Evolutionary conservation across 2,113 vertebrate genomes (phyloP).

Genomic region (Xiphorhynchus elegans): DNA sequence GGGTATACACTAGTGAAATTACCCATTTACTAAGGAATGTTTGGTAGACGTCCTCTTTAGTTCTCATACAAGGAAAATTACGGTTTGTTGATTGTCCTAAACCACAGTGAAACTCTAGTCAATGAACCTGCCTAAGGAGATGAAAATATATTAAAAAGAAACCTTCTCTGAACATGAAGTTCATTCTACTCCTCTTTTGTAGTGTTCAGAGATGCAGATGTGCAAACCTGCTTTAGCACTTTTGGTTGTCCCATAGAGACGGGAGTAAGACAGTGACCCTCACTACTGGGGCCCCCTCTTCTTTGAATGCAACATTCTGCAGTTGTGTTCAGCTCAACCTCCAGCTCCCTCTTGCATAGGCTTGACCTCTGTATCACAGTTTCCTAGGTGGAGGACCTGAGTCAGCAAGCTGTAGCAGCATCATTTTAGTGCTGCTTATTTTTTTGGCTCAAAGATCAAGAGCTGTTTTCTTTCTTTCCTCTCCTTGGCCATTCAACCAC

Average conservation of each 20-base stretch:
- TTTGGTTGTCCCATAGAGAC: not conserved
- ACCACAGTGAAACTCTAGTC: not conserved
- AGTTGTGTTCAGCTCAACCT: not conserved
- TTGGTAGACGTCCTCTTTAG: not conserved
- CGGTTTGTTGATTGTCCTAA: not conserved
- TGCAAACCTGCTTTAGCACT: not conserved
- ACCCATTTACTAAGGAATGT: not conserved
- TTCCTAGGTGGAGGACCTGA: not conserved
- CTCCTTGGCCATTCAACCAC: not conserved
- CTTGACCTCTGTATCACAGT: not conserved
- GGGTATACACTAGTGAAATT: not conserved
- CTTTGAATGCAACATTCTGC: not conserved
- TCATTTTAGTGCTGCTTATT: not conserved
- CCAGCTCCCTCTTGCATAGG: not conserved
- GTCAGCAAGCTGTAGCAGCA: not conserved
- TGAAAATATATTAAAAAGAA: not conserved
- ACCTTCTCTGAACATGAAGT: not conserved
- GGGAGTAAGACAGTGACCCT: not conserved
- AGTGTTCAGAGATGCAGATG: not conserved
- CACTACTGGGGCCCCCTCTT: rapidly evolving
- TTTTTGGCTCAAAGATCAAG: not conserved
- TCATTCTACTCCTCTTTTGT: not conserved
- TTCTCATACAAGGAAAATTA: not conserved
- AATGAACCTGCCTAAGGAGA: not conserved
- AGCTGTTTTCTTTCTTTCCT: not conserved